Conservation (phyloP, 2,888 invertebrate genomes). For the Drosophila borealis region DNA sequence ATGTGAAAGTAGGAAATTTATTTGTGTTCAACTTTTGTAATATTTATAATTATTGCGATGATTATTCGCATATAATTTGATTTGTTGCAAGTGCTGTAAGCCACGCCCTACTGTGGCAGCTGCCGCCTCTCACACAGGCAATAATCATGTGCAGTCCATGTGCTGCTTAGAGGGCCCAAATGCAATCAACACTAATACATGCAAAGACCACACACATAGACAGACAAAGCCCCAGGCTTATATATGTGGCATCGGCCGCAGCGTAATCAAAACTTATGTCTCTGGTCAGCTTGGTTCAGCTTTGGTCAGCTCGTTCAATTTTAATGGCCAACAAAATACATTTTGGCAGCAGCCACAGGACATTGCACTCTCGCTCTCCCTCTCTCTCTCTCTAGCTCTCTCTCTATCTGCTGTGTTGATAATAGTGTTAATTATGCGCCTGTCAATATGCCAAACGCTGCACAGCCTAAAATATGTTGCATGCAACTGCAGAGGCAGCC, state of each 20-base stretch:
- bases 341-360: constrained; percentile 21
- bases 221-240: constrained; percentile 34
- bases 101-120: not conserved
- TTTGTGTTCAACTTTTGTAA: constrained; percentile 15
- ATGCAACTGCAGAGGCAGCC: constrained; percentile 18
- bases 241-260: constrained; percentile 41
- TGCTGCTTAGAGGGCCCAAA: constrained; percentile 39
- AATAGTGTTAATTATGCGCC: constrained; percentile 79
- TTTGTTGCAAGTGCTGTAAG: constrained; percentile 31
- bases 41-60: constrained; percentile 30
- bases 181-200: constrained; percentile 58
- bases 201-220: constrained; percentile 6
- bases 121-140: constrained; percentile 8
- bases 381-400: not conserved
- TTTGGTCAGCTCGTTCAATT: constrained; percentile 50
- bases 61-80: constrained; percentile 35
- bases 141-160: constrained; percentile 44
- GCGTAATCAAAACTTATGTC: constrained; percentile 66
- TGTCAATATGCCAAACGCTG: constrained; percentile 75
- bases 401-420: constrained; percentile 58
- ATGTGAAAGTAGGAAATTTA: constrained; percentile 55
- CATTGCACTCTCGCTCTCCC: not conserved
- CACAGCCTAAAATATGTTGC: constrained; percentile 70
- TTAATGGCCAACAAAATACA: constrained; percentile 56
- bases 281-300: constrained; percentile 36